These are phyloP conservation scores for Fabriciana adippe DNA, from an alignment of 2,888 invertebrate species.

Conservation along the genomic window DNA sequence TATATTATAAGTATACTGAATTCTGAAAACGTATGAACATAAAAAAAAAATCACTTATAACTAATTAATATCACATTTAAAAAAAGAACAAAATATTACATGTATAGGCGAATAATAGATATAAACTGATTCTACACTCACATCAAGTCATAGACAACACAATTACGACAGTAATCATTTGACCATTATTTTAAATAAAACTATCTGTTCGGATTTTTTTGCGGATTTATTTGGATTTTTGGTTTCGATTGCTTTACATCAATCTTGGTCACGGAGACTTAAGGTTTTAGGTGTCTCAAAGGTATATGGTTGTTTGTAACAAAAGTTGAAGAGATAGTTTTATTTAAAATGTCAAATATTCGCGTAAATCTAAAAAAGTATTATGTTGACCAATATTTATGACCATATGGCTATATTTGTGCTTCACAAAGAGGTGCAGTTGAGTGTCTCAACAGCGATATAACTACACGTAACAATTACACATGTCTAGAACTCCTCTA, in stretches of 20 bases:
- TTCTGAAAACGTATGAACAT: too few species aligned
- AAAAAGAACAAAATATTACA: background rate
- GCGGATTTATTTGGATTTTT: too few species aligned
- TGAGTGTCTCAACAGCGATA: constrained; percentile 17
- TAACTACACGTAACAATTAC: constrained; percentile 11
- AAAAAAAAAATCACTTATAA: background rate
- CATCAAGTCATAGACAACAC: background rate
- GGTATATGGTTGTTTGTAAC: too few species aligned
- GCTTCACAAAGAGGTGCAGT: constrained; percentile 37
- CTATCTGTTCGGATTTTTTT: too few species aligned
- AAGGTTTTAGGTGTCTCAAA: too few species aligned
- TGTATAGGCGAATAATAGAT: constrained; percentile 22
- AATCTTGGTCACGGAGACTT: too few species aligned
- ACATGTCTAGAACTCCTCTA: background rate
- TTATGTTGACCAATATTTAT: constrained; percentile 7
- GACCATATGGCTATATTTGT: constrained; percentile 30
- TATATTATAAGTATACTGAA: too few species aligned
- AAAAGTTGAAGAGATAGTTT: too few species aligned
- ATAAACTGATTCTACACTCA: constrained; percentile 6
- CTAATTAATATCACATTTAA: constrained; percentile 5
- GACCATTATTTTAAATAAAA: constrained; percentile 2
- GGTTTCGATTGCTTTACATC: too few species aligned
- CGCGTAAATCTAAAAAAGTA: too few species aligned
- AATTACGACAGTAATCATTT: background rate
- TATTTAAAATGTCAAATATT: too few species aligned